Conservation (phyloP, 2,888 invertebrate species). For the Polydrusus cervinus region DNA sequence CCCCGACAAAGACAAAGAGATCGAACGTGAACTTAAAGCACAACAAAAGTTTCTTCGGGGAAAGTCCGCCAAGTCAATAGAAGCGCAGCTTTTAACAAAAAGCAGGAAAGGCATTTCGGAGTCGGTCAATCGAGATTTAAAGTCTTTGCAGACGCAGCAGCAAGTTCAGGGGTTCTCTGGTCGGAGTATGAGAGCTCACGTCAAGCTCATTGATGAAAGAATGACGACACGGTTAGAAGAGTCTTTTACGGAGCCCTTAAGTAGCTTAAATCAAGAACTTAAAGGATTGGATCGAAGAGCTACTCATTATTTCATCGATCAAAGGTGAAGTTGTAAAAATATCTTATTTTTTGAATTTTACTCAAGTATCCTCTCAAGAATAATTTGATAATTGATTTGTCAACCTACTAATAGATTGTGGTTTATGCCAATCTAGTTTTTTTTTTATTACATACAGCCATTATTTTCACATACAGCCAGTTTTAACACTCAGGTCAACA, state of each 20-base stretch:
- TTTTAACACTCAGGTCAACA: no score
- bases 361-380: no score
- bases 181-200: constrained; percentile 65
- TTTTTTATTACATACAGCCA: no score
- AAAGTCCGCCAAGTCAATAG: constrained; percentile 71
- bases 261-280: constrained; percentile 77
- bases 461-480: no score
- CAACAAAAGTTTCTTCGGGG: constrained; percentile 74
- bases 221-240: constrained; percentile 72
- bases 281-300: constrained; percentile 78
- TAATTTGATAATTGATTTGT: no score
- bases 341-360: not conserved
- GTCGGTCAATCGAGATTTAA: constrained; percentile 46
- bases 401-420: no score
- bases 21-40: constrained; percentile 68
- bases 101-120: constrained; percentile 72
- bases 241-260: constrained; percentile 75
- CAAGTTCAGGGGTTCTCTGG: constrained; percentile 43
- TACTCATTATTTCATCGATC: constrained; percentile 76
- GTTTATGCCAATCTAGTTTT: no score
- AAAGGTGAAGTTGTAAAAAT: constrained; percentile 76
- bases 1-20: constrained; percentile 70
- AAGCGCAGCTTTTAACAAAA: constrained; percentile 77
- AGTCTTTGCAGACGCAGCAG: constrained; percentile 62
- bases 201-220: constrained; percentile 70